These are phyloP conservation scores for Chironex yamaguchii DNA, from an alignment of 30 jellyfish, hydroid and myxozoan species.

Conservation along the genomic window DNA sequence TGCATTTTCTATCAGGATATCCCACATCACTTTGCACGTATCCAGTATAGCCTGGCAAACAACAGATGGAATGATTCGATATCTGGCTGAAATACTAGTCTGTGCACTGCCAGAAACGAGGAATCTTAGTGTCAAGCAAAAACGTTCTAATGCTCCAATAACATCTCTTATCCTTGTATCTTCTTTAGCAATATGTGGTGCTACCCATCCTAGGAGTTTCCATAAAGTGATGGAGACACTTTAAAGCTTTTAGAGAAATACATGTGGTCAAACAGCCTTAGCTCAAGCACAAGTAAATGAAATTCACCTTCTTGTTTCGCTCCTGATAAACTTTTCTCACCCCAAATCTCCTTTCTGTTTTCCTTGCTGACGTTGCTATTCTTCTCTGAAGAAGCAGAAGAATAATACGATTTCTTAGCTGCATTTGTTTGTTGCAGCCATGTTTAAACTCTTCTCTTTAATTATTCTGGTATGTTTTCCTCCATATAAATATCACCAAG, in stretches of 20 bases:
- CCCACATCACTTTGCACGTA: constrained; percentile 62
- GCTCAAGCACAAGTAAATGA: constrained; percentile 14
- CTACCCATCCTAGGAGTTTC: constrained; percentile 25
- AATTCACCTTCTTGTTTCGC: constrained; percentile 55
- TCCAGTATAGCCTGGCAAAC: constrained; percentile 54
- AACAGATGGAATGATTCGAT: constrained; percentile 54
- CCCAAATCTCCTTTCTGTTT: no score
- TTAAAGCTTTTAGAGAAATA: constrained; percentile 21
- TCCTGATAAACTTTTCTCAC: constrained; percentile 50
- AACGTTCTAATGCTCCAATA: constrained; percentile 14
- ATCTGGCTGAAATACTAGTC: constrained; percentile 56
- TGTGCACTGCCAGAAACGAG: constrained; percentile 58
- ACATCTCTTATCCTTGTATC: constrained; percentile 7
- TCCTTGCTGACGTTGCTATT: no score
- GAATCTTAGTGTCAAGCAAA: constrained; percentile 1
- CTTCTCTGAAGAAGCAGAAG: no score
- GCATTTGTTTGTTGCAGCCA: no score
- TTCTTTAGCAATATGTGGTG: not conserved
- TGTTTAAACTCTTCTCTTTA: no score
- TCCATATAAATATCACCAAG: no score
- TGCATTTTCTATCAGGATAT: not conserved
- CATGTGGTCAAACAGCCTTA: constrained; percentile 46
- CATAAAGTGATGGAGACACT: constrained; percentile 25
- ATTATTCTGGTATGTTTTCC: no score
- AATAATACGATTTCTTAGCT: no score